Evolutionary conservation across 1,140 invertebrate species (phyloP).

Genomic region (Bombus ignitus): DNA sequence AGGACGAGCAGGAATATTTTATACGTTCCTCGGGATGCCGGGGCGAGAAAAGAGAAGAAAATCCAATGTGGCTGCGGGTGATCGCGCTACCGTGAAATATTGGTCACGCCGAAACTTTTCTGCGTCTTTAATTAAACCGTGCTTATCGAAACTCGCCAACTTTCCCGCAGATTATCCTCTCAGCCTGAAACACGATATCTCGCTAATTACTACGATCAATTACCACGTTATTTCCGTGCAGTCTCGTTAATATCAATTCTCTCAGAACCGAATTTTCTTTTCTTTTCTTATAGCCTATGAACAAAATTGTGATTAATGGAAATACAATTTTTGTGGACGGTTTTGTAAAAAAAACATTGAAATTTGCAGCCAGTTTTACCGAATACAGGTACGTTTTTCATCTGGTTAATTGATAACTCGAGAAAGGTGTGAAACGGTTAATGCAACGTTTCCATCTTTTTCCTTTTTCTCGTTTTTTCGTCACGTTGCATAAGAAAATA

Average conservation of each 20-base stretch:
- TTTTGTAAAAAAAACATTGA: background rate
- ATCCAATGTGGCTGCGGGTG: background rate
- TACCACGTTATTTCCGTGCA: too few relatives aligned
- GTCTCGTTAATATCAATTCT: background rate
- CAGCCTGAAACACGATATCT: background rate
- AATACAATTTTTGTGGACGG: background rate
- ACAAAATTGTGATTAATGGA: background rate
- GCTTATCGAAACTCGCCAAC: slow-evolving; percentile 12
- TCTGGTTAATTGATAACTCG: too few relatives aligned
- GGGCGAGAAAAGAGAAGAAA: background rate
- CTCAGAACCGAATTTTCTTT: background rate
- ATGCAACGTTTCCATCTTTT: too few relatives aligned
- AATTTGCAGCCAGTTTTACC: background rate
- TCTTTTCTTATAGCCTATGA: background rate
- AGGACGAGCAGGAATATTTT: slow-evolving; percentile 2
- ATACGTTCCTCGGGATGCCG: too few relatives aligned
- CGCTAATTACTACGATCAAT: background rate
- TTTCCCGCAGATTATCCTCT: background rate
- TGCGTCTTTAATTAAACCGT: slow-evolving; percentile 23
- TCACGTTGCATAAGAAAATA: too few relatives aligned
- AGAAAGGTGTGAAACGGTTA: too few relatives aligned
- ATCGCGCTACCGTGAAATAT: background rate
- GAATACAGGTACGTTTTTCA: too few relatives aligned
- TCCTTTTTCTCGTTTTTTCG: too few relatives aligned
- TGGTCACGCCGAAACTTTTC: background rate